Base-by-base conservation (phyloP, 2,113 vertebrate species). In the Chunga burmeisteri region DNA sequence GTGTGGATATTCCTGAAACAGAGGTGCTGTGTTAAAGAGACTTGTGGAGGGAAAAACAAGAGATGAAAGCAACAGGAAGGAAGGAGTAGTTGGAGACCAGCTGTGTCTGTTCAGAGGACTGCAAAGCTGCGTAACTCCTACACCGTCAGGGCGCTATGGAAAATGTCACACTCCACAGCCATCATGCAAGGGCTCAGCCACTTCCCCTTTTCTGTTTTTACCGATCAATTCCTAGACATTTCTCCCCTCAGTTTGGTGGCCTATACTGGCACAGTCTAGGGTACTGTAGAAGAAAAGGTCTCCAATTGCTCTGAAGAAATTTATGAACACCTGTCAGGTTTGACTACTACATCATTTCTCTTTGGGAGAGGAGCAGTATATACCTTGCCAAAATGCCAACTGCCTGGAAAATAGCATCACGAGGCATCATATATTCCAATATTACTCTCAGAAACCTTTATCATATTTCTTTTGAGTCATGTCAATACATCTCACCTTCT, bases 1-100 rank as follows among this genome's bases (percentile, higher is more conserved):
- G 0, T 0, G 1, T 0, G 8, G 52, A 32, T 61, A 65, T 55
- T 86, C 61, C 56, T 0, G 0, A 23, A 46, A 38, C 38, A 38
- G 38, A 65, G 38, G 49, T 30, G 22, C 9, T 47, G 23, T 47
- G 18, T 40, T 70, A 30, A 34, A 61, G 62, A 34, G n/a, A 26
- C 27, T 47, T 40, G 34, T 2, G 20, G 49, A 20, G 16, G 10
- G 6, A 5, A 14, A 53, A 44, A 13, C 22, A 30, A 68, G 58
- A 38, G 11, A 30, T 32, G 17, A 86, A 86, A 44, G 29, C 40
- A 72, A 58, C 25, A 67, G 44, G 42, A 17, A 61, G 46, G 47
- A 55, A 66, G 23, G 42, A 55, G 38, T 38, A 38, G 19, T 44
- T 18, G 49, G 22, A 65, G 19, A 72, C 10, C 25, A 21, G 16